Percentiles rank a stretch among this genome's conserved stretches.
phyloP scores from a whole-genome alignment of 2,888 invertebrate species.

The Agriopis leucophaearia region DNA sequence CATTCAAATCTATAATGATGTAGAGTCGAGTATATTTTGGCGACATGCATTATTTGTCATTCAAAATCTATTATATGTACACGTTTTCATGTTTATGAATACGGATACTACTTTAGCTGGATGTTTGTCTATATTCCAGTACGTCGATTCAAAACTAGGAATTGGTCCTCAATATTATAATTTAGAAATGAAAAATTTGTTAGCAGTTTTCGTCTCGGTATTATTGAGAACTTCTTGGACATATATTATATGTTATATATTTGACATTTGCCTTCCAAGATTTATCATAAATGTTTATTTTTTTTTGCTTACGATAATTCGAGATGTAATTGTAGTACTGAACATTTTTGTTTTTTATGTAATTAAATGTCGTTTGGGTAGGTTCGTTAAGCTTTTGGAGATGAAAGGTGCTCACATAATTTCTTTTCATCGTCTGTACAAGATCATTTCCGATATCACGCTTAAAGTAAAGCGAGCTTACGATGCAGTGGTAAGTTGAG shows the following conservation, averaged over 20 bases:
- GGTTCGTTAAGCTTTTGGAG: not conserved
- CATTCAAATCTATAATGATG: not conserved
- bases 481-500: conserved; percentile 1
- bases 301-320: not conserved
- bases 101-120: not conserved
- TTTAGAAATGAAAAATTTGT: not conserved
- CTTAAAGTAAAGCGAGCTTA: not conserved
- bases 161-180: not conserved
- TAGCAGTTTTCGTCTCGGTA: not conserved
- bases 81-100: not conserved
- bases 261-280: not conserved
- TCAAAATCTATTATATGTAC: not conserved
- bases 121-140: not conserved
- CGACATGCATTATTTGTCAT: not conserved
- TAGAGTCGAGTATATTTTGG: not conserved
- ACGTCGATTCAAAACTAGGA: conserved; percentile 1
- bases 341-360: not conserved
- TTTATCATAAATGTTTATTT: not conserved
- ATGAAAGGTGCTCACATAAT: not conserved
- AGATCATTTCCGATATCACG: not conserved
- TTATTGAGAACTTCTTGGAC: not conserved
- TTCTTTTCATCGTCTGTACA: not conserved
- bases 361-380: not conserved
- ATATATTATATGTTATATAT: not conserved
- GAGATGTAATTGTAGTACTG: not conserved